Conservation (phyloP, 2,888 invertebrate species). For the Orthonevra nobilis region DNA sequence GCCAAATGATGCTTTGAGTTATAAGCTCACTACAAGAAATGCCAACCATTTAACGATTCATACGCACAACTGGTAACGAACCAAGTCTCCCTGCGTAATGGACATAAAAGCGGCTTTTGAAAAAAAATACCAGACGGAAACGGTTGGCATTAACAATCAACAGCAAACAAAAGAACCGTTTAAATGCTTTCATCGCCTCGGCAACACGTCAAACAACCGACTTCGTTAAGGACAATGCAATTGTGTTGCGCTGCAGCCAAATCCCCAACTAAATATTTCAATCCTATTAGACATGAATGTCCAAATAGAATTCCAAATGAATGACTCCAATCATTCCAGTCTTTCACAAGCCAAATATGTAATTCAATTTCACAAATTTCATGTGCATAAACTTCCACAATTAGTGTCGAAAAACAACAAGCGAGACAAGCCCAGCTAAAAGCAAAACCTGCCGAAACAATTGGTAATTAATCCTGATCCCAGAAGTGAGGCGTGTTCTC, state of each 20-base stretch:
- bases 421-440: too few species aligned
- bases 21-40: too few species aligned
- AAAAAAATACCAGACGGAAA: too few species aligned
- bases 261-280: conserved; percentile 16
- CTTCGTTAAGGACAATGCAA: conserved; percentile 3
- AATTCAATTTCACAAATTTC: conserved; percentile 53
- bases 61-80: too few species aligned
- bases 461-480: conserved; percentile 64
- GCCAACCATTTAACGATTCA: too few species aligned
- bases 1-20: too few species aligned
- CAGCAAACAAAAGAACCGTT: neutral
- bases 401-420: conserved; percentile 35
- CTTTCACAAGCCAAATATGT: conserved; percentile 36
- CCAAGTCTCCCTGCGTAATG: too few species aligned
- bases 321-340: conserved; percentile 45
- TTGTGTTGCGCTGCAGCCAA: neutral
- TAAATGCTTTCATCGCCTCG: neutral
- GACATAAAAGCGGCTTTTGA: too few species aligned
- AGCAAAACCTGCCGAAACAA: conserved; percentile 49
- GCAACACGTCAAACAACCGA: neutral
- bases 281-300: conserved; percentile 21
- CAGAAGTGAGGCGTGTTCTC: conserved; percentile 2
- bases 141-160: conserved; percentile 9
- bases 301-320: conserved; percentile 43
- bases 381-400: conserved; percentile 41